Conservation (phyloP, 2,113 vertebrate genomes). For the Acinonyx jubatus region DNA sequence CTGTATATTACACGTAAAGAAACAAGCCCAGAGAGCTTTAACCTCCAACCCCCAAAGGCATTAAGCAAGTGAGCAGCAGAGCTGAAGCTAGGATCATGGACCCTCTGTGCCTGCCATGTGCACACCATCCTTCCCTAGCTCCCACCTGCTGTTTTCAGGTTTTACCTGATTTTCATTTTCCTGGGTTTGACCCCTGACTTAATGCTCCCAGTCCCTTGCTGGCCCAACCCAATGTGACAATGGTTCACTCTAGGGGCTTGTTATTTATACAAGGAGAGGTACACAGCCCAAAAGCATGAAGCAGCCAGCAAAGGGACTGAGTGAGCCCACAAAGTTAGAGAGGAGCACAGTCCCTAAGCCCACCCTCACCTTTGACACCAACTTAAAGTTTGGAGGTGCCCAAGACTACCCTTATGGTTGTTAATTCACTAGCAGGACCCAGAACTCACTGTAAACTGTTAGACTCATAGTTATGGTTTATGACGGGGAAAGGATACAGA, state of each 20-base stretch:
- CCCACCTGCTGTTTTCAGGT: not conserved
- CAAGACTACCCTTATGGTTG: not conserved
- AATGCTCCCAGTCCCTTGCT: not conserved
- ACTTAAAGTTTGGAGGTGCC: not conserved
- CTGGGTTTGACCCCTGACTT: not conserved
- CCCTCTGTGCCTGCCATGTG: not conserved
- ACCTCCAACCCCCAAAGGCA: not conserved
- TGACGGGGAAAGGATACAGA: not conserved
- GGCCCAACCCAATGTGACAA: not conserved
- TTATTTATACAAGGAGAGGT: not conserved
- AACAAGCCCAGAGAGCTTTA: not conserved
- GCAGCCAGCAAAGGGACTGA: not conserved
- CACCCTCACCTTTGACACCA: not conserved
- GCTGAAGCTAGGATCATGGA: not conserved
- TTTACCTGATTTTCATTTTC: not conserved
- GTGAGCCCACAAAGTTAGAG: not conserved
- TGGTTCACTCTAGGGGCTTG: not conserved
- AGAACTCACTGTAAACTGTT: not conserved
- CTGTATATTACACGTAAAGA: not conserved
- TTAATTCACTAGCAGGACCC: not conserved
- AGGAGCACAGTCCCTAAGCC: not conserved
- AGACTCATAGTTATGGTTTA: not conserved
- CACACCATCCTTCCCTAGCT: not conserved
- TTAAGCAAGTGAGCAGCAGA: not conserved
- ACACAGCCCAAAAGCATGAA: not conserved